Base-by-base conservation (phyloP, 2,797 vertebrate species). In the Nothura maculosa region DNA sequence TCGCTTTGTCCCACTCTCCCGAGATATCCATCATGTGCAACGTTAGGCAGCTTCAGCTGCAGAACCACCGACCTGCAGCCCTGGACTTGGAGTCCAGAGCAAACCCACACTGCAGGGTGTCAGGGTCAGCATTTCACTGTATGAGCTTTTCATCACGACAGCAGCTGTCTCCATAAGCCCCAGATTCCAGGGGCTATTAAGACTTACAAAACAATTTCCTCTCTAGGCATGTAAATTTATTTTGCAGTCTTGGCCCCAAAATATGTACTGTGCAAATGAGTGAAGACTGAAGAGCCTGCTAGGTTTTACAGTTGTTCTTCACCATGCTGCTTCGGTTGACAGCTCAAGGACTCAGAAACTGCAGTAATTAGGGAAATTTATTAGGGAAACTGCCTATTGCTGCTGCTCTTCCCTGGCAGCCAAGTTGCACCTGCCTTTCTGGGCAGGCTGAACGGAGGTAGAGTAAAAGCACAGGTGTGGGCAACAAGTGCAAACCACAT, bases 131-230 rank as follows among this genome's bases (percentile, higher is more conserved):
- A 91, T 87, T 94, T 79, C 82, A 77, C 69, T 60, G 42, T 84
- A 57, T 90, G 87, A 81, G 84, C 96, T 95, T 19, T 97, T 93
- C 92, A 94, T 79, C 89, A 81, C 73, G 91, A 90, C 93, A 96
- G 94, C 95, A 96, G 97, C 96, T 97, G 95, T 95, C 68, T 83
- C 58, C 69, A 7, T 62, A 91, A 95, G 82, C 67, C 58, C 84
- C 54, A 90, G 82, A 96, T 90, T 87, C 83, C 89, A 92, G 81
- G 79, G 92, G 94, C 84, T 93, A 91, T 81, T 74, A 78, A 82
- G 69, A 92, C 45, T 47, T n/a, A 74, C 88, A 85, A 89, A 90
- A 78, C 57, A 91, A 79, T 79, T 95, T 48, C 22, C 32, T 91
- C 32, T 67, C 64, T 74, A 87, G 93, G 70, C 19, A 84, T 6